These are phyloP conservation scores for Smithornis capensis DNA, from an alignment of 2,113 vertebrate species.

Conservation along the genomic window DNA sequence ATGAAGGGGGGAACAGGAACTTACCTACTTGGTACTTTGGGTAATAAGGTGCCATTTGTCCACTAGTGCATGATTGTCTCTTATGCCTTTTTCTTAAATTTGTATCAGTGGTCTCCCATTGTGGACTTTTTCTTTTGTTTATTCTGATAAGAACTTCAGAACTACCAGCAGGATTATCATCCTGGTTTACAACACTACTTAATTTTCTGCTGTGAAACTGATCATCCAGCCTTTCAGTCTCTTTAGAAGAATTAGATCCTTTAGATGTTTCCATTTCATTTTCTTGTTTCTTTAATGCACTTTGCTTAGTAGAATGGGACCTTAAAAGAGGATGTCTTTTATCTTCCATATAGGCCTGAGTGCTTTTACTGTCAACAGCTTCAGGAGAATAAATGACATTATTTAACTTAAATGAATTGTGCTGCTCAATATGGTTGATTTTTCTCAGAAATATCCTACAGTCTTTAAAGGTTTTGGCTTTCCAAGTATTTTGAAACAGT, in stretches of 20 bases:
- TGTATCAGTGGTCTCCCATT: conserved; percentile 75
- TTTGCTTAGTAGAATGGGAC: conserved; percentile 69
- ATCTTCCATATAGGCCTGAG: conserved; percentile 52
- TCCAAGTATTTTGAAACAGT: conserved; percentile 82
- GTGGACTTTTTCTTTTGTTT: conserved; percentile 77
- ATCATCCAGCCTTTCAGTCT: conserved; percentile 40
- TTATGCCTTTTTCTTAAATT: conserved; percentile 82
- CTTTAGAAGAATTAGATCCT: conserved; percentile 48
- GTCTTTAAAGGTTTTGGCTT: conserved; percentile 87
- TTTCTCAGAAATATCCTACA: conserved; percentile 96
- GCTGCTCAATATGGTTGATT: conserved; percentile 85
- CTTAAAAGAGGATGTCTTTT: conserved; percentile 69
- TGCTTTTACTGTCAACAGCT: conserved; percentile 51
- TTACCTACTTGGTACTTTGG: conserved; percentile 92
- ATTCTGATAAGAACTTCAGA: conserved; percentile 70
- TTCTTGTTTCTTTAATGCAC: conserved; percentile 44
- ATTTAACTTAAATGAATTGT: conserved; percentile 72
- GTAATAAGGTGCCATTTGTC: conserved; percentile 85
- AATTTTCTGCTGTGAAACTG: conserved; percentile 62
- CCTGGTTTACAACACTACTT: conserved; percentile 50
- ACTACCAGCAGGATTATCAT: conserved; percentile 55
- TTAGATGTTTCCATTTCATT: conserved; percentile 55
- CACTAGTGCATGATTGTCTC: conserved; percentile 84
- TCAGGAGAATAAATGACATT: conserved; percentile 69
- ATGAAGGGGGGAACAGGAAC: conserved; percentile 72